Base-by-base conservation (phyloP, 2,113 vertebrate genomes). In the Callionymus lyra region DNA sequence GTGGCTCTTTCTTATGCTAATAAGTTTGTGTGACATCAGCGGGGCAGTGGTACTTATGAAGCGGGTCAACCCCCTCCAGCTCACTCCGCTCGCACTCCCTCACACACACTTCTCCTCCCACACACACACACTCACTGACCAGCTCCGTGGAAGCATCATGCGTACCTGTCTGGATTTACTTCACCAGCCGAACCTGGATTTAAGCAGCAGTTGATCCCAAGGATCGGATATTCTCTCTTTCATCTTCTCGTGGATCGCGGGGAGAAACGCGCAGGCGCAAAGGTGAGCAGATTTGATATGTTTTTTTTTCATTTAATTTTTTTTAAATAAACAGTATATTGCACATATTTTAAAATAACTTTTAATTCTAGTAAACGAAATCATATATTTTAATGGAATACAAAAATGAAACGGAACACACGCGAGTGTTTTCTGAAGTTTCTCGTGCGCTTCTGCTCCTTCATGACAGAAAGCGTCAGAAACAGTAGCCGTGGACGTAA, bases 1-100 rank as follows among this genome's bases (percentile, higher is more conserved):
- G 21, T 27, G 44, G 32, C 47, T 62, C 80, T 88, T 86, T 90
- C 85, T 90, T 90, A 93, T 93, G 89, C 80, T 88, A 91, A 93
- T 91, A 2, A 27, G 21, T 38, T 0, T 52, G 50, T 70, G 77
- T 92, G 91, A 92, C 89, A 89, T 92, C 90, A 91, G 73, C 66
- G 69, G 63, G 63, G 42, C 80, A 63, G 77, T 62, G 53, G 71
- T 75, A 65, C 65, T 84, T 79, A 85, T 89, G 86, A 82, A 72
- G 60, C 9, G 68, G 69, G 65, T 76, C 36, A 45, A 63, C 68
- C 52, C 56, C 41, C 65, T 47, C 50, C 45, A 48, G 12, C 65
- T 66, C 59, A 63, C 73, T 74, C 27, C 48, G 41, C 40, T 37
- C 41, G 15, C 51, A 41, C 45, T 27, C 33, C 32, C 41, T 9